Percentiles rank a stretch among this genome's conserved stretches.
Conservation (phyloP, 2,797 vertebrate species). For the Hipposideros larvatus region DNA sequence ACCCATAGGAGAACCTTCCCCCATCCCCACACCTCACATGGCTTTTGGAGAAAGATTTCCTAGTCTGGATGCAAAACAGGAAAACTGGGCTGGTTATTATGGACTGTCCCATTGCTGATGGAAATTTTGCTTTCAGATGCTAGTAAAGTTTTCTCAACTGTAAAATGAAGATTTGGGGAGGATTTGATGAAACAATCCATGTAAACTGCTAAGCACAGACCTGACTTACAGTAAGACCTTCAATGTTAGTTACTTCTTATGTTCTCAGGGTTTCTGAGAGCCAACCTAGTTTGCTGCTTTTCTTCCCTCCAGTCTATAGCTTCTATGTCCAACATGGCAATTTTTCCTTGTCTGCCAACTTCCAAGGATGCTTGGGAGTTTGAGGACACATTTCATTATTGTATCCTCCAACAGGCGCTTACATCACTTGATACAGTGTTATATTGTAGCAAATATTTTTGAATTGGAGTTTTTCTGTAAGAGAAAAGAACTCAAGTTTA, state of each 20-base stretch:
- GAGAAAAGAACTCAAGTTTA: not conserved
- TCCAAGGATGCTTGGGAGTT: not conserved
- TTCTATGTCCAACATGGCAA: not conserved
- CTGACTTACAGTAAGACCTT: not conserved
- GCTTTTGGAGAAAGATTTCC: not conserved
- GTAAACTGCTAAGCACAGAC: not conserved
- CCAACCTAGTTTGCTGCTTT: not conserved
- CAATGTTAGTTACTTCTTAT: not conserved
- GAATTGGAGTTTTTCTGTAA: conserved; percentile 2
- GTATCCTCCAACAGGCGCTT: not conserved
- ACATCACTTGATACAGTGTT: not conserved
- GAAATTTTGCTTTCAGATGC: not conserved
- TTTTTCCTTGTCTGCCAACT: conserved; percentile 19
- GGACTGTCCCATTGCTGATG: not conserved
- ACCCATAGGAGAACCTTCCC: not conserved
- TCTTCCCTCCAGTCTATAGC: not conserved
- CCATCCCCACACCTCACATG: rapidly evolving
- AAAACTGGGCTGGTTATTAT: not conserved
- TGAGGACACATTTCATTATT: not conserved
- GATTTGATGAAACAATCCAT: not conserved
- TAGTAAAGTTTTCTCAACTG: not conserved
- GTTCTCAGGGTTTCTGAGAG: not conserved
- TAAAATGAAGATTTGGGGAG: not conserved
- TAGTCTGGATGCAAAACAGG: not conserved
- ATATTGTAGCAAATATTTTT: conserved; percentile 18